These are phyloP conservation scores for Ganaspis brasiliensis DNA, from an alignment of 2,888 invertebrate species.

Conservation along the genomic window DNA sequence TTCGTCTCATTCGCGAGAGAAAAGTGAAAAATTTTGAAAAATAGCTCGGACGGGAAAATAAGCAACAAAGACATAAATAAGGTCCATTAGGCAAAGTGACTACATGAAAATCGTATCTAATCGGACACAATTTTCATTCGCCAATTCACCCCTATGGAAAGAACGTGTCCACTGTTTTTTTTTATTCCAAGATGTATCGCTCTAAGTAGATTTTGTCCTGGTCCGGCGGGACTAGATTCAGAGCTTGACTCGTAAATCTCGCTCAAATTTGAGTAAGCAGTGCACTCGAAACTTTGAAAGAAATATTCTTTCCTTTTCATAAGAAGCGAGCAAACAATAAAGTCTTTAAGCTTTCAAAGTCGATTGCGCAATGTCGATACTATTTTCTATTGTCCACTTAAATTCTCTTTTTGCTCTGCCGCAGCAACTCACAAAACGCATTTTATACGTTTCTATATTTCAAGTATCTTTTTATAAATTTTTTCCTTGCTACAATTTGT, in stretches of 20 bases:
- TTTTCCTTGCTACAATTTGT: not conserved
- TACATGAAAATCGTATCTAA: conserved; percentile 74
- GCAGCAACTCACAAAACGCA: not conserved
- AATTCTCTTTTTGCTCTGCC: not conserved
- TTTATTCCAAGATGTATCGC: conserved; percentile 48
- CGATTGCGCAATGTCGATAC: not conserved
- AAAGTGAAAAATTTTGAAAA: conserved; percentile 3
- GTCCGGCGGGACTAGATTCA: conserved; percentile 43
- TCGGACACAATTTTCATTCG: conserved; percentile 63
- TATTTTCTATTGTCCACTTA: not conserved
- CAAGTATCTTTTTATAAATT: no score
- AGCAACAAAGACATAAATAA: conserved; percentile 59
- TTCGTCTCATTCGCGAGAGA: not conserved
- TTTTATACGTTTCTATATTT: not conserved
- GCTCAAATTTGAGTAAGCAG: not conserved
- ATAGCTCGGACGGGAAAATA: conserved; percentile 54
- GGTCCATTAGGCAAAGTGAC: conserved; percentile 66
- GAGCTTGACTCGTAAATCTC: conserved; percentile 42
- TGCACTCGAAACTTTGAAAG: not conserved
- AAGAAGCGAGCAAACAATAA: not conserved
- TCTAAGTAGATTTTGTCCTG: conserved; percentile 48
- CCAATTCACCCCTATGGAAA: conserved; percentile 52
- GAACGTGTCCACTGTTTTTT: conserved; percentile 49
- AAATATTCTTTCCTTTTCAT: conserved; percentile 10
- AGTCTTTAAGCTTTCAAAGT: conserved; percentile 7